These are phyloP conservation scores for Leptinotarsa defecta DNA, from an alignment of 1,140 invertebrate genomes.

Conservation along the genomic window DNA sequence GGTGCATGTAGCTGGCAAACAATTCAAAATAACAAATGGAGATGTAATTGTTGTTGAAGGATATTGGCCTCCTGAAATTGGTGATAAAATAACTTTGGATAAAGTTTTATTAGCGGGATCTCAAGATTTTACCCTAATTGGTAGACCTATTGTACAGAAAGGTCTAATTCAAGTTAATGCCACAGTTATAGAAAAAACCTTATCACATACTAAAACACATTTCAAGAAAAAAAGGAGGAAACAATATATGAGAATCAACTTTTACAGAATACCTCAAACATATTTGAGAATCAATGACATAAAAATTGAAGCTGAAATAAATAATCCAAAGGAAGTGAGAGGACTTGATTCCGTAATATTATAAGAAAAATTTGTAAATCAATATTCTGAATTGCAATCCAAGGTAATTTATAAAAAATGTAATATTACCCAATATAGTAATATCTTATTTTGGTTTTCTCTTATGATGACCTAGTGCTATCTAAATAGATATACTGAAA, in stretches of 20 bases:
- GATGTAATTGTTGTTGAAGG: slow-evolving; percentile 85
- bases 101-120: slow-evolving; percentile 85
- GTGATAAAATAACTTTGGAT: slow-evolving; percentile 82
- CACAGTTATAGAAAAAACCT: slow-evolving; percentile 87
- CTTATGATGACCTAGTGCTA: too few relatives aligned
- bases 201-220: slow-evolving; percentile 80
- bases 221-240: slow-evolving; percentile 78
- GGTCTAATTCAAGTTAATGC: slow-evolving; percentile 78
- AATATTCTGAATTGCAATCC: too few relatives aligned
- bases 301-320: slow-evolving; percentile 54
- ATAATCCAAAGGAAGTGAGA: slow-evolving; percentile 50
- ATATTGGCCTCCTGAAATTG: slow-evolving; percentile 81
- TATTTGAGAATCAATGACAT: slow-evolving; percentile 77
- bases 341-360: slow-evolving; percentile 42
- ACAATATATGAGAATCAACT: slow-evolving; percentile 76
- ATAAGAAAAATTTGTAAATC: slow-evolving; percentile 16
- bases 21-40: slow-evolving; percentile 85
- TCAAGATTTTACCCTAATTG: slow-evolving; percentile 85
- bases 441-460: too few relatives aligned
- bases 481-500: too few relatives aligned
- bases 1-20: slow-evolving; percentile 80
- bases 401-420: too few relatives aligned
- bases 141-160: slow-evolving; percentile 77
- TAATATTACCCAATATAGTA: too few relatives aligned
- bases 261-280: slow-evolving; percentile 71